Evolutionary conservation across 2,113 vertebrate species (phyloP).

Genomic region (Osmerus mordax): DNA sequence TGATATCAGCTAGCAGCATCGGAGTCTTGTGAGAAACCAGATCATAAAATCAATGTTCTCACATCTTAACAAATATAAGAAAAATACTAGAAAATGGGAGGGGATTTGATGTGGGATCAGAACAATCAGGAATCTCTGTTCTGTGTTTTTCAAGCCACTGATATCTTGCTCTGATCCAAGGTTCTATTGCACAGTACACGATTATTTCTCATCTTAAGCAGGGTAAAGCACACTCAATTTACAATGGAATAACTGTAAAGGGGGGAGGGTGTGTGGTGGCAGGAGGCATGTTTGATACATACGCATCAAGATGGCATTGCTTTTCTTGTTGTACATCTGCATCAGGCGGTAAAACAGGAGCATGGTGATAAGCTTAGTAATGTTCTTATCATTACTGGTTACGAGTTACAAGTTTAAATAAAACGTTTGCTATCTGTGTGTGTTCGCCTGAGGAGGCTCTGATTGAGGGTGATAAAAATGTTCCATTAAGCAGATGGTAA

Average conservation of each 20-base stretch:
- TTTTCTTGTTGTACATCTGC: no score
- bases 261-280: background rate
- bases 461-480: slow-evolving; percentile 54
- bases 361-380: no score
- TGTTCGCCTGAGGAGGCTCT: slow-evolving; percentile 16
- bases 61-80: background rate
- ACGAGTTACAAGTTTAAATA: background rate
- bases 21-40: background rate
- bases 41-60: background rate
- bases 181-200: slow-evolving; percentile 22
- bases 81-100: background rate
- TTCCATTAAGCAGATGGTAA: slow-evolving; percentile 63
- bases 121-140: background rate
- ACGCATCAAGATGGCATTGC: no score
- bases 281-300: background rate
- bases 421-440: background rate
- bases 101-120: background rate
- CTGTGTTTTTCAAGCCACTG: background rate
- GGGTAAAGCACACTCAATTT: slow-evolving; percentile 33
- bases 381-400: no score
- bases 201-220: slow-evolving; percentile 28
- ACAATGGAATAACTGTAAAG: slow-evolving; percentile 20
- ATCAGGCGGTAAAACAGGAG: no score
- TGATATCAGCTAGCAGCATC: background rate
- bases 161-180: slow-evolving; percentile 26